Evolutionary conservation across 2,888 invertebrate genomes (phyloP).

Genomic region (Stratiomys singularior): DNA sequence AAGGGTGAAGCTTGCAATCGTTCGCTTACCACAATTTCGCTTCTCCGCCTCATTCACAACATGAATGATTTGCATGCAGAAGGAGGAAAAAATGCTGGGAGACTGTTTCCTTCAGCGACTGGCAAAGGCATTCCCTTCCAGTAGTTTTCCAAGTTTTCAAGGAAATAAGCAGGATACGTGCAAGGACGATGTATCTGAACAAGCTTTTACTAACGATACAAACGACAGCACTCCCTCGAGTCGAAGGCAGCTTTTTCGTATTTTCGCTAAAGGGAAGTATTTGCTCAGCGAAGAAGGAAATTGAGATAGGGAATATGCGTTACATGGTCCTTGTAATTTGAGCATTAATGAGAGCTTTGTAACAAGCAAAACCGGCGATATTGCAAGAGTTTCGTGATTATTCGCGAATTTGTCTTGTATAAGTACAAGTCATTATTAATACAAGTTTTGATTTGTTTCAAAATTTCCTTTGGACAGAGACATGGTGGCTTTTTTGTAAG

Average conservation of each 20-base stretch:
- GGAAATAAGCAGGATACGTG: background rate
- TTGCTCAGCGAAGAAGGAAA: background rate
- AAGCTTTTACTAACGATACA: background rate
- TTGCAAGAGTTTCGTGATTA: slow-evolving; percentile 33
- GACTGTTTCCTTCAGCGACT: background rate
- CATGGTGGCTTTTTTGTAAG: too few species aligned
- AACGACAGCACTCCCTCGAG: background rate
- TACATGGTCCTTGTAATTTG: background rate
- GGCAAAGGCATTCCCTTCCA: too few species aligned
- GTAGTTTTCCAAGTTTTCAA: background rate
- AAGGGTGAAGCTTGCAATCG: slow-evolving; percentile 27
- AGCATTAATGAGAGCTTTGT: slow-evolving; percentile 23
- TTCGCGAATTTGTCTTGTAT: slow-evolving; percentile 33
- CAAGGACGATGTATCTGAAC: background rate
- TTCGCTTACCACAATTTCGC: slow-evolving; percentile 16
- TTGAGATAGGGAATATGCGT: background rate
- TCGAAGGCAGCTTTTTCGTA: background rate
- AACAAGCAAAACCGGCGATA: background rate
- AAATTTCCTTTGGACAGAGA: too few species aligned
- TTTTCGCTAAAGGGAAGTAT: background rate
- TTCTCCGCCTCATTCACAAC: background rate
- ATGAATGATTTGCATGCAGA: background rate
- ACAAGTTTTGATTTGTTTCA: background rate
- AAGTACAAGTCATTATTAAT: slow-evolving; percentile 26
- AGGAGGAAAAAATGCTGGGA: background rate